These are phyloP conservation scores for Choristoneura fumiferana DNA, from an alignment of 1,140 invertebrate genomes.

Conservation along the genomic window DNA sequence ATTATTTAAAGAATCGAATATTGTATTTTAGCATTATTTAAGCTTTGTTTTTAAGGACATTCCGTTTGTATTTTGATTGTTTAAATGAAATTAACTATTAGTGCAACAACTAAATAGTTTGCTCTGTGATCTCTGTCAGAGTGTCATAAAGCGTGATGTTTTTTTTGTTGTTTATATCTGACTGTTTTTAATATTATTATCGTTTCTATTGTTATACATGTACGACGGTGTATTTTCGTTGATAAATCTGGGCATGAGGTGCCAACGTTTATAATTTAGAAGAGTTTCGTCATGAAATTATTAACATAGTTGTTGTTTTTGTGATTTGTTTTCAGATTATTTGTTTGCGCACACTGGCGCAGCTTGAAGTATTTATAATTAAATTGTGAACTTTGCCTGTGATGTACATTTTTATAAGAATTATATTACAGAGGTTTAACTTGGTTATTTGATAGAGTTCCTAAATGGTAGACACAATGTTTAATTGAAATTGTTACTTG, in stretches of 20 bases:
- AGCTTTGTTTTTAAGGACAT: conserved; percentile 20
- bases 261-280: conserved; percentile 4
- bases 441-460: conserved; percentile 6
- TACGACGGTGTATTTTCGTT: neutral
- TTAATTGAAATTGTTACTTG: no score
- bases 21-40: conserved; percentile 17
- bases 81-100: conserved; percentile 23
- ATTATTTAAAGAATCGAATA: neutral
- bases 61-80: conserved; percentile 19
- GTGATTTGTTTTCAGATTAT: conserved; percentile 8
- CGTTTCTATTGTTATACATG: conserved; percentile 21
- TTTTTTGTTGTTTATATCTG: conserved; percentile 31
- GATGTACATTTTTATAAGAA: conserved; percentile 18
- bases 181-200: conserved; percentile 38
- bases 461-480: neutral
- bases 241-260: neutral
- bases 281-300: neutral
- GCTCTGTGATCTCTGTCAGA: conserved; percentile 30
- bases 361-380: neutral
- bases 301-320: neutral
- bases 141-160: conserved; percentile 28
- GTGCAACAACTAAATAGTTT: conserved; percentile 20
- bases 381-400: neutral
- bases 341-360: conserved; percentile 11
- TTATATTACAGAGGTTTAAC: conserved; percentile 9